A percentile compares a stretch with the other conserved stretches of the same genome.
Evolutionary conservation across 2,797 vertebrate genomes (phyloP).

Genomic region (Typhlichthys subterraneus): DNA sequence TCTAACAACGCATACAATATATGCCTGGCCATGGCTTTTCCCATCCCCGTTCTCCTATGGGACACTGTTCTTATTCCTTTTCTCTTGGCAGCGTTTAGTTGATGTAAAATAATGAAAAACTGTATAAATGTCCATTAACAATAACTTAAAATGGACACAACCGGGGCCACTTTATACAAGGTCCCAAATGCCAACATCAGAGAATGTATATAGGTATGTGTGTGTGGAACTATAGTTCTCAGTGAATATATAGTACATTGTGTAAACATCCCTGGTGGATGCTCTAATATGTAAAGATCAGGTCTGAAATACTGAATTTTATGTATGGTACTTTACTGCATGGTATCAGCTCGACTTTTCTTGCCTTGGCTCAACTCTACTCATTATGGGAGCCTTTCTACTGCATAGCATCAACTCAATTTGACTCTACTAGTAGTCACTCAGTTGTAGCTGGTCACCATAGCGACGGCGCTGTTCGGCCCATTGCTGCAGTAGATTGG

Average conservation of each 20-base stretch:
- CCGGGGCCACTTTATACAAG: constrained; percentile 4
- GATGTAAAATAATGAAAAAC: constrained; percentile 7
- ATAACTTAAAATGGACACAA: constrained; percentile 22
- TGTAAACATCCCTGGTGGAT: too few species aligned
- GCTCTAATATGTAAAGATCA: too few species aligned
- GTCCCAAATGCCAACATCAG: neutral
- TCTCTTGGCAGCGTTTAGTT: constrained; percentile 19
- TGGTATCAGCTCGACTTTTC: too few species aligned
- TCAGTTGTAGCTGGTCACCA: too few species aligned
- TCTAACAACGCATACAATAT: neutral
- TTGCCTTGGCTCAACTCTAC: too few species aligned
- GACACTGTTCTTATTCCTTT: constrained; percentile 9
- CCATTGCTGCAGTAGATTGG: too few species aligned
- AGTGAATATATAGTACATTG: neutral
- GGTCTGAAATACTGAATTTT: too few species aligned
- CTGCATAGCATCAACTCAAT: too few species aligned
- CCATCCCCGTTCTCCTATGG: constrained; percentile 7
- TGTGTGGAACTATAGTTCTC: neutral
- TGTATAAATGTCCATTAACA: neutral
- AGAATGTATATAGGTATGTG: constrained; percentile 1
- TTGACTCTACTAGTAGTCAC: too few species aligned
- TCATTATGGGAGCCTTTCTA: too few species aligned
- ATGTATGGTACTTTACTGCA: too few species aligned
- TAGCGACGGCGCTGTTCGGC: too few species aligned
- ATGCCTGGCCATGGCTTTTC: constrained; percentile 27